Evolutionary conservation across 2,797 vertebrate genomes (phyloP).

Genomic region (Amblyopsis hoosieri): DNA sequence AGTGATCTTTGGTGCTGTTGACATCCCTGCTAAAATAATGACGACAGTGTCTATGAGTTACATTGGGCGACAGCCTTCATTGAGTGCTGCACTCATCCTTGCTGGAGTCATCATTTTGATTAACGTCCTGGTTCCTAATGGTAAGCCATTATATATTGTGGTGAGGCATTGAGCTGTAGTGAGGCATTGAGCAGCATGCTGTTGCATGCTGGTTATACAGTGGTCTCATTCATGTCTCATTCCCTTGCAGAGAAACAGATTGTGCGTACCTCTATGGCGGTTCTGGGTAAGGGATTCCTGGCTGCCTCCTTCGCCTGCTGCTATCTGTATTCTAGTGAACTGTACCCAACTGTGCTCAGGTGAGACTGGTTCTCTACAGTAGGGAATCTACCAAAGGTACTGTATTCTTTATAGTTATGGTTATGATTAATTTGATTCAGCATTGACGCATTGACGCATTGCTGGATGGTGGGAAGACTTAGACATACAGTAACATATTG

Average conservation of each 20-base stretch:
- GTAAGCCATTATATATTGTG: slow-evolving; percentile 66
- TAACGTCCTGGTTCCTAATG: slow-evolving; percentile 84
- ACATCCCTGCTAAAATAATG: slow-evolving; percentile 89
- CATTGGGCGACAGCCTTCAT: slow-evolving; percentile 84
- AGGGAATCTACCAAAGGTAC: no score
- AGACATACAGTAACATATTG: no score
- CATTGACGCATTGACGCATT: no score
- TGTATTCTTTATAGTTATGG: no score
- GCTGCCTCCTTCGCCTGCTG: slow-evolving; percentile 88
- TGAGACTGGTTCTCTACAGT: slow-evolving; percentile 40
- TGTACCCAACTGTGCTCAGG: slow-evolving; percentile 91
- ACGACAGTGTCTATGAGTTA: slow-evolving; percentile 79
- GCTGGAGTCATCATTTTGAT: slow-evolving; percentile 82
- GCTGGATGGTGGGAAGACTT: no score
- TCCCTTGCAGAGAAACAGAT: slow-evolving; percentile 77
- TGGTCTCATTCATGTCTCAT: background rate
- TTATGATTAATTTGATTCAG: no score
- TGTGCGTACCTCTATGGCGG: slow-evolving; percentile 83
- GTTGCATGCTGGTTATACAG: background rate
- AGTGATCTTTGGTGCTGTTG: slow-evolving; percentile 90
- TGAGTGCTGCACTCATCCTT: slow-evolving; percentile 75
- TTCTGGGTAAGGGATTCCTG: slow-evolving; percentile 91
- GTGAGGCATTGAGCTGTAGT: background rate
- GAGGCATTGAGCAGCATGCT: background rate
- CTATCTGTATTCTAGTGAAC: slow-evolving; percentile 88